Base-by-base conservation (phyloP, 2,797 vertebrate genomes). In the Novumbra hubbsi region DNA sequence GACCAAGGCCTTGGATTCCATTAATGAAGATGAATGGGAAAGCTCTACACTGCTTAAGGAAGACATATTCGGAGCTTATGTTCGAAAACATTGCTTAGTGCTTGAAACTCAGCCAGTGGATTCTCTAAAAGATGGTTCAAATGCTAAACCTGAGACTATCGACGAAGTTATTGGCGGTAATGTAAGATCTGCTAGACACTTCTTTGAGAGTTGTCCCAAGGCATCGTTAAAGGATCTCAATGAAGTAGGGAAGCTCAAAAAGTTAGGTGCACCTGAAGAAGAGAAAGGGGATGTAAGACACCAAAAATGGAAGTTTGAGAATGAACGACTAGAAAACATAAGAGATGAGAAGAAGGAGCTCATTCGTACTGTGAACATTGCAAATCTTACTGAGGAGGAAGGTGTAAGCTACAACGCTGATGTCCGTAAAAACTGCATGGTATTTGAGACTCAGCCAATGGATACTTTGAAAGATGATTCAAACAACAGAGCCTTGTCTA, bases 71-170 rank as follows among this genome's bases (percentile, higher is more conserved):
- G 95, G 96, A 66, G 83, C 94, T 5, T 95, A 97, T 86, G 96
- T 97, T 17, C 94, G 92, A 68, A 94, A 93, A 81, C 96, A 97
- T 75, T 95, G 96, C 78, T 92, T 95, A 89, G 90, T 93, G 78
- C 98, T 98, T 90, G 96, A 98, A 92, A 96, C 95, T 1, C 94
- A 95, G 78, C 94, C 95, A 72, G 93, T 96, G 90, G 95, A 97
- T 82, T 87, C 89, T 75, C 88, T 97, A 34, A 96, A 95, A 86
- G 94, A 96, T 79, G 88, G 91, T 64, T 83, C 93, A 70, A 93
- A 95, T 76, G 80, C 87, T 68, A 93, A 83, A 74, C 72, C 84
- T 70, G 68, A 86, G 48, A 83, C 87, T 55, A 80, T 92, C 70
- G 93, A 96, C 85, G 94, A 96, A 68, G 93, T 96, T 84, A 91